Base-by-base conservation (phyloP, 2,888 invertebrate species). In the Cheilosia impressa region DNA sequence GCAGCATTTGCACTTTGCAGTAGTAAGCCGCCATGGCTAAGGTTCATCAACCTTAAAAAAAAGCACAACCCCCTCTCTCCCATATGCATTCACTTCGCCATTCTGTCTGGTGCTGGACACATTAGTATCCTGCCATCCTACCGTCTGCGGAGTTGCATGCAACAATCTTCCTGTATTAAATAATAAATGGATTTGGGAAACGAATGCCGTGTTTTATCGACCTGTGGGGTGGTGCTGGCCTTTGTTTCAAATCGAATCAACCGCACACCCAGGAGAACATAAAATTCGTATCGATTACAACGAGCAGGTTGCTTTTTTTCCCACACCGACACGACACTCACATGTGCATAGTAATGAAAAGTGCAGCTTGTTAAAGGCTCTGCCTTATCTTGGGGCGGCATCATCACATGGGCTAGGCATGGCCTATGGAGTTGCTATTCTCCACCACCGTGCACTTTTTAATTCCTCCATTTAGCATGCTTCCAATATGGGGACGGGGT, bases 151-250 rank as follows among this genome's bases (percentile, higher is more conserved):
- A 68, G 47, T 76, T 77, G 85, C 85, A 85, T 81, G 81, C 85
- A 85, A 85, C 85, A 85, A 81, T 72, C 76, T 66, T 68, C 47
- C 62, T 31, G 72, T 60, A 72, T 81, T 85, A 85, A 81, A 85
- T 85, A 81, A 72, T 81, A 68, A 72, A 85, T 72, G 55, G 50
- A 50, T 47, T 22, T 45, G 38, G 58, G 63, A 58, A 62, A 60
- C 43, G 53, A 53, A 57, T 53, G 43, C 66, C 43, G 55, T 75
- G 72, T 50, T 55, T 38, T 69, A 58, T 58, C 78, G 63, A 43
- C 27, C 66, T 22, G 10, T 47, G 47, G 47, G 45, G 9, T 50
- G 31, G 6, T 13, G 52, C 6, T 45, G 22, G 53, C 60, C 75
- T 71, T 76, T 80, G 84, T 65, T 84, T 57, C 22, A 71, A 84